Percentiles rank a stretch among this genome's conserved stretches.
phyloP scores from a whole-genome alignment of 2,888 invertebrate species.

The Trissonchulus sp. region DNA sequence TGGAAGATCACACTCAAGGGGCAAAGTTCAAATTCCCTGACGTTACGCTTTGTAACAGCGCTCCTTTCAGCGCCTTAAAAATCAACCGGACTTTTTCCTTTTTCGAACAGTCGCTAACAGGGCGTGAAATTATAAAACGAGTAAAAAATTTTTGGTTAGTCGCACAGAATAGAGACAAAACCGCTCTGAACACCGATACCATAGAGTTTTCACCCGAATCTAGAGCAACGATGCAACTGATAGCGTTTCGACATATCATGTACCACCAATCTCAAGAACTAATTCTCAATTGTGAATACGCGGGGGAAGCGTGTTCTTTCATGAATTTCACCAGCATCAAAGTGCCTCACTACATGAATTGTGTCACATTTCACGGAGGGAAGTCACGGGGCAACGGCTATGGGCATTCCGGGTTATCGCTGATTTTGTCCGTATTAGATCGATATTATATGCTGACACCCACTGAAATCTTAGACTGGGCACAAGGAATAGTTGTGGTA shows the following conservation, averaged over 20 bases:
- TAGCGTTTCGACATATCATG: neutral
- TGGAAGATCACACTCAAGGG: neutral
- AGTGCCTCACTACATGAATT: neutral
- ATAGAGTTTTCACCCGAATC: neutral
- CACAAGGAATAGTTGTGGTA: too few relatives aligned
- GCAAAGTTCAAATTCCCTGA: neutral
- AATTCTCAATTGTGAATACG: neutral
- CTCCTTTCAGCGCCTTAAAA: neutral
- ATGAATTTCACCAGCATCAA: neutral
- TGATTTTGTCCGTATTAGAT: neutral
- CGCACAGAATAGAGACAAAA: neutral
- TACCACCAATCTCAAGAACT: neutral
- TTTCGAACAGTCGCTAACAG: neutral
- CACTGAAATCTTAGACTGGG: neutral
- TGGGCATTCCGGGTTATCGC: neutral
- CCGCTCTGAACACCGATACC: neutral
- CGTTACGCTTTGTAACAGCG: neutral
- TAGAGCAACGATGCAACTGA: neutral
- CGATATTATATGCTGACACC: neutral
- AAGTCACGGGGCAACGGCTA: neutral
- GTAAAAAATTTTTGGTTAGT: neutral
- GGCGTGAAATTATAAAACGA: neutral
- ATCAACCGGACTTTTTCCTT: neutral
- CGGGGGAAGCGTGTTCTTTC: neutral
- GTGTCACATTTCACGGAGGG: neutral